phyloP scores from a whole-genome alignment of 1,140 invertebrate species.

The Andricus grossulariae region DNA sequence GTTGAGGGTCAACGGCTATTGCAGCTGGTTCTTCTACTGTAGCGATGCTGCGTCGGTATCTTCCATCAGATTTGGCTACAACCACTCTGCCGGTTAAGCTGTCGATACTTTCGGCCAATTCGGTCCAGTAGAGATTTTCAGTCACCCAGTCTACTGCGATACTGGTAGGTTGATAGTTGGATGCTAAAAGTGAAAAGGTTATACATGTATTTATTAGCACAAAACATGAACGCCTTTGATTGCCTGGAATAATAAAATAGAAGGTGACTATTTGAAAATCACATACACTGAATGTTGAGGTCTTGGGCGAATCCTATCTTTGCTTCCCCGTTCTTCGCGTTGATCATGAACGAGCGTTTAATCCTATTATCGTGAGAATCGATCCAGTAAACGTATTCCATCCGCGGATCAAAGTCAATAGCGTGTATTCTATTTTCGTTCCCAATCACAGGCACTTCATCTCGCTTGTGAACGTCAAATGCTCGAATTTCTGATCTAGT shows the following conservation, averaged over 20 bases:
- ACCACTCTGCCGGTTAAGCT: constrained; percentile 83
- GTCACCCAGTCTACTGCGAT: constrained; percentile 94
- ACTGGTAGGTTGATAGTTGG: constrained; percentile 87
- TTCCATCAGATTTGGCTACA: constrained; percentile 91
- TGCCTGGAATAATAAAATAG: background rate
- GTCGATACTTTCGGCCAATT: constrained; percentile 83
- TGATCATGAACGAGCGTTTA: constrained; percentile 92
- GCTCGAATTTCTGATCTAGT: constrained; percentile 92
- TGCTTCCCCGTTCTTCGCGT: constrained; percentile 83
- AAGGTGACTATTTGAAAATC: constrained; percentile 17
- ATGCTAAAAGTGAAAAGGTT: constrained; percentile 58
- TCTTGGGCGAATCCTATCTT: constrained; percentile 92
- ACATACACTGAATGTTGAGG: constrained; percentile 83
- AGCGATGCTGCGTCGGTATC: constrained; percentile 88
- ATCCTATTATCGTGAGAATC: constrained; percentile 93
- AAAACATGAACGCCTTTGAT: background rate
- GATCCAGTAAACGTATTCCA: constrained; percentile 94
- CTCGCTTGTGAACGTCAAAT: constrained; percentile 80
- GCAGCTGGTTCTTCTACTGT: constrained; percentile 89
- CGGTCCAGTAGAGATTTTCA: constrained; percentile 96
- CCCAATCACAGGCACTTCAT: constrained; percentile 85
- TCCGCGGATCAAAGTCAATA: constrained; percentile 89
- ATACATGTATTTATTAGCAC: background rate
- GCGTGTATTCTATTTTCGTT: constrained; percentile 91
- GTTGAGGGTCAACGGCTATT: constrained; percentile 90